phyloP scores from a whole-genome alignment of 2,888 invertebrate species.

The Gerris lacustris region DNA sequence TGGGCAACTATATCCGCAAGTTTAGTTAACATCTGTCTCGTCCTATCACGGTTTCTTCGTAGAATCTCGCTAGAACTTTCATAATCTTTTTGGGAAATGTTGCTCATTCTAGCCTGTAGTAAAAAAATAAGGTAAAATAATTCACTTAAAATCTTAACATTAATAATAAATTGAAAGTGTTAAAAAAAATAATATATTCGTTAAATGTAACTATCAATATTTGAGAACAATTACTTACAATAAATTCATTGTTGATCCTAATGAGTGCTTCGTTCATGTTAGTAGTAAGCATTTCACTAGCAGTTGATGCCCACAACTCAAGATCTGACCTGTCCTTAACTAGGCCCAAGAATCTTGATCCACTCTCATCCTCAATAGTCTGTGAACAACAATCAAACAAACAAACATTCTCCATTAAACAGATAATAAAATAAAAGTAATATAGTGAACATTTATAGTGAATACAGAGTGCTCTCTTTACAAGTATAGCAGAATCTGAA shows the following conservation, averaged over 20 bases:
- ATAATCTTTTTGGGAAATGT: conserved; percentile 10
- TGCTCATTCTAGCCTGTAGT: conserved; percentile 46
- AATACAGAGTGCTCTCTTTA: too few relatives aligned
- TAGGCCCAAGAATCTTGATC: conserved; percentile 26
- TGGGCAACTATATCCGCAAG: conserved; percentile 60
- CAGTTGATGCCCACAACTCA: conserved; percentile 62
- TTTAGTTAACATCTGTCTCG: conserved; percentile 44
- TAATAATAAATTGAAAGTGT: too few relatives aligned
- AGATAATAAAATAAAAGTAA: too few relatives aligned
- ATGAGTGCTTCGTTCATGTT: conserved; percentile 60
- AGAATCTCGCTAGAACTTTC: conserved; percentile 26
- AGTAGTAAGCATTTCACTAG: conserved; percentile 54
- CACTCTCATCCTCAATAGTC: conserved; percentile 24
- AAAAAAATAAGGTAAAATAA: too few relatives aligned
- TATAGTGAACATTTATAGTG: too few relatives aligned
- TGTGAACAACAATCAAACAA: too few relatives aligned
- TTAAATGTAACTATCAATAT: too few relatives aligned
- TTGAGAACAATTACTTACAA: not conserved
- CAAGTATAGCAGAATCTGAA: too few relatives aligned
- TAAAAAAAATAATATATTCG: too few relatives aligned
- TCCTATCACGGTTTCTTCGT: conserved; percentile 27
- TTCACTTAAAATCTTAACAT: too few relatives aligned
- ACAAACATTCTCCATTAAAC: too few relatives aligned
- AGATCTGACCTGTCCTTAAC: conserved; percentile 49
- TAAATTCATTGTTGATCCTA: conserved; percentile 52